A percentile compares a stretch with the other conserved stretches of the same genome.
These are phyloP conservation scores for Furcifer pardalis DNA, from an alignment of 2,797 vertebrate genomes.

Conservation along the genomic window DNA sequence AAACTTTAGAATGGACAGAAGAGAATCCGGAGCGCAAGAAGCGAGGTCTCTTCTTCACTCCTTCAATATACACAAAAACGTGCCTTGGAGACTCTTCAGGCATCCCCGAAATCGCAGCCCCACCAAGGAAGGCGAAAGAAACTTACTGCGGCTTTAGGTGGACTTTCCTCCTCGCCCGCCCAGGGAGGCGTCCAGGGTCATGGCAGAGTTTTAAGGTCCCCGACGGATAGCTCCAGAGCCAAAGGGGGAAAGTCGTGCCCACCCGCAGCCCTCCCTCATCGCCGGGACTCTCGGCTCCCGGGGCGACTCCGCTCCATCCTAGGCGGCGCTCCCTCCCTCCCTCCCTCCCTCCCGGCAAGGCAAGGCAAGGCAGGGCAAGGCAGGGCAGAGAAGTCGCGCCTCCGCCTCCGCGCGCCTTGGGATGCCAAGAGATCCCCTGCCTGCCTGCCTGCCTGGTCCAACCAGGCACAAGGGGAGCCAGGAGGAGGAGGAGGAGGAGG, in stretches of 20 bases:
- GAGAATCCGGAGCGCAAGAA: no score
- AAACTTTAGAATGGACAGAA: background rate
- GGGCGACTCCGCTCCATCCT: background rate
- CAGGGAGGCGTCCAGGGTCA: constrained; percentile 57
- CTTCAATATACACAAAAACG: background rate
- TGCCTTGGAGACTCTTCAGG: background rate
- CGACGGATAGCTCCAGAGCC: constrained; percentile 43
- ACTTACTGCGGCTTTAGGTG: constrained; percentile 66
- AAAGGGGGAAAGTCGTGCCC: background rate
- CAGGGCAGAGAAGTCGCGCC: constrained; percentile 54
- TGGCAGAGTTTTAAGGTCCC: constrained; percentile 58
- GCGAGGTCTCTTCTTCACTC: no score
- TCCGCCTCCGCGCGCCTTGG: constrained; percentile 20
- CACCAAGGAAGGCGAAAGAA: background rate
- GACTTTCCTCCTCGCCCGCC: constrained; percentile 53
- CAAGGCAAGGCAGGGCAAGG: no score
- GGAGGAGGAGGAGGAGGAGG: background rate
- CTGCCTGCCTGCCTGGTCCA: background rate
- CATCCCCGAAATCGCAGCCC: background rate
- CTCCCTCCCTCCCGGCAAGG: no score
- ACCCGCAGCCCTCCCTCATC: constrained; percentile 4
- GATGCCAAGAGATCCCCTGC: background rate
- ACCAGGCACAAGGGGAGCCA: constrained; percentile 36
- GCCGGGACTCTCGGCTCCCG: background rate
- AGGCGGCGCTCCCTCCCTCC: constrained; percentile 11